Conservation (phyloP, 2,113 vertebrate species). For the Dendrocopos noguchii region DNA sequence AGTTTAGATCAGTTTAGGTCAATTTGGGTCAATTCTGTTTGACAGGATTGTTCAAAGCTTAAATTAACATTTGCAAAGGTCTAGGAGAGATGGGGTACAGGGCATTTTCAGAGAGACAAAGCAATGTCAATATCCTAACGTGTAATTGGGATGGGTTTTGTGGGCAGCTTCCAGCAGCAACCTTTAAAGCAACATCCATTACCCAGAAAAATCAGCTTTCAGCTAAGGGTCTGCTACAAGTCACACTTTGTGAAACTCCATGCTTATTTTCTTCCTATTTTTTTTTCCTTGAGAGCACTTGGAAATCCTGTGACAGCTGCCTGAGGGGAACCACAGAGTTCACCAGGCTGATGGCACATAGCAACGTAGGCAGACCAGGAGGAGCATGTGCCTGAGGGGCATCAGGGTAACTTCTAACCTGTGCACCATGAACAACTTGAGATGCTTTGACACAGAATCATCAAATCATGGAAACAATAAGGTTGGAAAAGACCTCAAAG, state of each 20-base stretch:
- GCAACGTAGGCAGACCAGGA: accelerated
- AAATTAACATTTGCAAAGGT: conserved; percentile 18
- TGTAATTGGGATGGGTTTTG: not conserved
- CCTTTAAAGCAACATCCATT: conserved; percentile 46
- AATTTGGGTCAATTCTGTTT: not conserved
- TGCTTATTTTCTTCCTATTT: not conserved
- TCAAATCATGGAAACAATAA: too few relatives aligned
- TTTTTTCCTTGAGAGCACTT: not conserved
- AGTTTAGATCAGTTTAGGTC: not conserved
- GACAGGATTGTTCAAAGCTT: not conserved
- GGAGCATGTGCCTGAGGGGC: accelerated
- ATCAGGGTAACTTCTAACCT: not conserved
- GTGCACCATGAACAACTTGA: accelerated
- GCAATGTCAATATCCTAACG: not conserved
- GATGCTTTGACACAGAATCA: not conserved
- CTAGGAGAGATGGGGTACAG: not conserved
- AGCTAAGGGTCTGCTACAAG: conserved; percentile 29
- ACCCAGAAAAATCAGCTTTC: conserved; percentile 52
- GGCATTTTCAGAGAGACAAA: not conserved
- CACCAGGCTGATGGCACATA: not conserved
- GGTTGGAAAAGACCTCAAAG: too few relatives aligned
- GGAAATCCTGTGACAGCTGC: not conserved
- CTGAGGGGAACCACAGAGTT: not conserved
- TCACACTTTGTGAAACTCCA: conserved; percentile 12
- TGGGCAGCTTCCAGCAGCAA: conserved; percentile 27